A percentile compares a stretch with the other conserved stretches of the same genome.
Conservation (phyloP, 2,888 invertebrate genomes). For the Macropis europaea region DNA sequence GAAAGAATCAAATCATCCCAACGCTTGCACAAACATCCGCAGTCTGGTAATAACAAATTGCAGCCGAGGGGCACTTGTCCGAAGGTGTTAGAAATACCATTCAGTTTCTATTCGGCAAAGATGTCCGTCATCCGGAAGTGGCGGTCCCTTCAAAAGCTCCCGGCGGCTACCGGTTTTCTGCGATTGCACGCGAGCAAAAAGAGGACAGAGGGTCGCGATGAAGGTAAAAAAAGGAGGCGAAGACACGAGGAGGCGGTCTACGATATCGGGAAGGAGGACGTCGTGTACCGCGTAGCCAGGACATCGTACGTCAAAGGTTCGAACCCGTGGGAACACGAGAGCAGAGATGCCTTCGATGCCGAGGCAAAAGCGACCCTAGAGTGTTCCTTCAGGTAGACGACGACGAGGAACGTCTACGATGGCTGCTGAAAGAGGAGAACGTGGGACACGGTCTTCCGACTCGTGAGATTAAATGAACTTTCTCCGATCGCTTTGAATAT, state of each 20-base stretch:
- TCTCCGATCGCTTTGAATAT: neutral
- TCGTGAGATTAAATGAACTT: neutral
- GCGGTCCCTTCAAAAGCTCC: constrained; percentile 38
- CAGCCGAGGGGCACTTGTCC: no score
- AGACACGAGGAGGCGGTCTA: constrained; percentile 39
- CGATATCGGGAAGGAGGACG: constrained; percentile 58
- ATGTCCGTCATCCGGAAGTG: constrained; percentile 49
- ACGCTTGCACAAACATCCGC: no score
- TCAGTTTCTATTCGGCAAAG: constrained; percentile 8
- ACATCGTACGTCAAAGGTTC: constrained; percentile 68
- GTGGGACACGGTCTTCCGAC: constrained; percentile 20
- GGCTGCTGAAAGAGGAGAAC: constrained; percentile 30
- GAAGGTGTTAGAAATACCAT: no score
- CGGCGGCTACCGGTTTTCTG: constrained; percentile 58
- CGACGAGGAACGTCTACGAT: constrained; percentile 48
- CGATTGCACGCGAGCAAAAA: constrained; percentile 42
- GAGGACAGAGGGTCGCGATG: constrained; percentile 14
- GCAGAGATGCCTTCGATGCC: constrained; percentile 53
- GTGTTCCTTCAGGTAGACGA: constrained; percentile 60
- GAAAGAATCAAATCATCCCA: no score
- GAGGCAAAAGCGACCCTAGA: constrained; percentile 32
- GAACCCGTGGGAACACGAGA: constrained; percentile 69
- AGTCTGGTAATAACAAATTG: no score
- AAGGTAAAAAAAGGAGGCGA: constrained; percentile 7
- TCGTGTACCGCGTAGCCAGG: constrained; percentile 56